phyloP scores from a whole-genome alignment of 2,113 vertebrate species.

The Indicator indicator region DNA sequence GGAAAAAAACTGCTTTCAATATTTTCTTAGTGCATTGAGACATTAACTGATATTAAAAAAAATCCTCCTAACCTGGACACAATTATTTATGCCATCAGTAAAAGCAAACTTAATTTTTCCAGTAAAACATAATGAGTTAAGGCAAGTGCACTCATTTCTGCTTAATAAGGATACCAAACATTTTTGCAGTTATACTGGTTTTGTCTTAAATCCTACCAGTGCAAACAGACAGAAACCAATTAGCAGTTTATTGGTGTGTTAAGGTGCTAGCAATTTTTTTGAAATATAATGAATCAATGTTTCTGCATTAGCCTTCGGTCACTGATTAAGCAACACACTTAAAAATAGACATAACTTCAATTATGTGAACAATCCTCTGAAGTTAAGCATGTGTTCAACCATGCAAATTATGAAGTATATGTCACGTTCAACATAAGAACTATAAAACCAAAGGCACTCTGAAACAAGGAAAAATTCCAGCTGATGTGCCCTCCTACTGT shows the following conservation, averaged over 20 bases:
- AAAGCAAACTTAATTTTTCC: neutral
- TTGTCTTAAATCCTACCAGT: constrained; percentile 48
- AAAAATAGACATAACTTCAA: constrained; percentile 15
- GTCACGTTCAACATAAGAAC: neutral
- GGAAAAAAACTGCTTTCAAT: neutral
- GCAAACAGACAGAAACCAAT: constrained; percentile 56
- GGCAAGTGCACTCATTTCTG: neutral
- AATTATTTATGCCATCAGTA: neutral
- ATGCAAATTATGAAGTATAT: neutral
- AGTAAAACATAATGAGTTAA: constrained; percentile 7
- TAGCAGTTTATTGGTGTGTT: constrained; percentile 27
- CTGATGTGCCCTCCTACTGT: neutral
- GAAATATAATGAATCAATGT: constrained; percentile 27
- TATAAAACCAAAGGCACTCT: neutral
- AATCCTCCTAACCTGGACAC: neutral
- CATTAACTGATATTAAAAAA: neutral
- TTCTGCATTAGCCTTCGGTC: neutral
- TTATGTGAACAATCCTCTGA: neutral
- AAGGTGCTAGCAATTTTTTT: constrained; percentile 23
- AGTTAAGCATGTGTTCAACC: neutral
- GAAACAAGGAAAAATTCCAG: neutral
- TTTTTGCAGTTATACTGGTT: neutral
- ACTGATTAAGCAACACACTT: neutral
- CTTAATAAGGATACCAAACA: neutral
- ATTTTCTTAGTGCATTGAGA: neutral